phyloP scores from a whole-genome alignment of 2,888 invertebrate species.

The Ennomos erosarius region DNA sequence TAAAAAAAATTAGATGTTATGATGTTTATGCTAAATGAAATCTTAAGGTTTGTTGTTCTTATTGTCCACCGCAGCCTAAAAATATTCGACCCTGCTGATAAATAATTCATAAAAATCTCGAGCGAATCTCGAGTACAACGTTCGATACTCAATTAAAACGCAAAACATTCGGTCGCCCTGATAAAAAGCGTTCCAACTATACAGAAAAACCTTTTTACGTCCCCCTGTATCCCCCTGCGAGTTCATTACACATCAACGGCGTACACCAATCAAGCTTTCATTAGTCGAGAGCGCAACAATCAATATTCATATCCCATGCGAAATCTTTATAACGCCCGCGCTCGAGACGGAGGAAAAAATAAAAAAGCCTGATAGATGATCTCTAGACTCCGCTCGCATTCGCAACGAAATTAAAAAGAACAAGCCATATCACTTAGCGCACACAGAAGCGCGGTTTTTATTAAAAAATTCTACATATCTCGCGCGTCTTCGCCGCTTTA shows the following conservation, averaged over 20 bases:
- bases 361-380: constrained; percentile 79
- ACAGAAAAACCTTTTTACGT: constrained; percentile 61
- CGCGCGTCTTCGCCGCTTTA: constrained; percentile 77
- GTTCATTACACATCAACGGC: constrained; percentile 75
- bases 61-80: constrained; percentile 13
- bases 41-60: neutral
- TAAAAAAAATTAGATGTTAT: neutral
- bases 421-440: constrained; percentile 85
- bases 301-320: constrained; percentile 85
- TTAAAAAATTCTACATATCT: constrained; percentile 84
- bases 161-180: constrained; percentile 42
- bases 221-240: constrained; percentile 56
- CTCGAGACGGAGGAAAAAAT: constrained; percentile 48
- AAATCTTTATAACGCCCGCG: constrained; percentile 70
- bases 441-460: constrained; percentile 82
- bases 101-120: constrained; percentile 33
- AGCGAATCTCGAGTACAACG: constrained; percentile 35
- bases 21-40: neutral
- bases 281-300: constrained; percentile 76
- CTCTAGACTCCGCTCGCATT: constrained; percentile 66
- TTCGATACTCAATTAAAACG: constrained; percentile 52
- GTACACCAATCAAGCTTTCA: constrained; percentile 81
- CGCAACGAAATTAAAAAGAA: constrained; percentile 85
- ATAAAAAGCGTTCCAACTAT: constrained; percentile 54
- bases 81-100: constrained; percentile 29